A percentile compares a stretch with the other conserved stretches of the same genome.
Conservation (phyloP, 2,888 invertebrate genomes). For the Trachelus iudaicus region DNA sequence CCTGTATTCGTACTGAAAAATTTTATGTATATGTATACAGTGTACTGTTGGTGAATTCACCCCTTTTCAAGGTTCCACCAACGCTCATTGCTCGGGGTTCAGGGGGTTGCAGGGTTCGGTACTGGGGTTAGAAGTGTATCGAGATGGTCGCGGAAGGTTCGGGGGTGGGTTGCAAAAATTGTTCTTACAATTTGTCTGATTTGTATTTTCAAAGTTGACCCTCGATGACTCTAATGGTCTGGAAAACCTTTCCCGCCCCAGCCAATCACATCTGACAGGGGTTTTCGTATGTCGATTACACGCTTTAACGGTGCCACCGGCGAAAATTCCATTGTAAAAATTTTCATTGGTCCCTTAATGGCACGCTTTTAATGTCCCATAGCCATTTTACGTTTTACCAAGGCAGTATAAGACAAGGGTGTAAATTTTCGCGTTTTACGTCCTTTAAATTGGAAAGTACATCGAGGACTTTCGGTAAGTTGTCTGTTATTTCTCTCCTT, state of each 20-base stretch:
- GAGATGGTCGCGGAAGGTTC: too few relatives aligned
- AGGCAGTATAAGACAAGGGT: background rate
- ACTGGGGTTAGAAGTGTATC: too few relatives aligned
- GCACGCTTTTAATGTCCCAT: background rate
- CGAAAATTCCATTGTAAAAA: background rate
- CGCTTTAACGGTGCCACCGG: background rate
- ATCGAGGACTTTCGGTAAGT: background rate
- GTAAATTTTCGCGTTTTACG: background rate
- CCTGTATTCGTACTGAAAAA: conserved; percentile 3
- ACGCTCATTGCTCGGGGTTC: conserved; percentile 39
- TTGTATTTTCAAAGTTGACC: conserved; percentile 32
- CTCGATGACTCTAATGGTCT: background rate
- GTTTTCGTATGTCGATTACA: background rate
- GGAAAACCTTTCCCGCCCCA: too few relatives aligned
- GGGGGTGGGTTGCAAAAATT: conserved; percentile 36
- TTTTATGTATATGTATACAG: too few relatives aligned
- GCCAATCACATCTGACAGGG: background rate
- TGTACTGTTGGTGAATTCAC: background rate
- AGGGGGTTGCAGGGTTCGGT: background rate
- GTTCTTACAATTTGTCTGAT: conserved; percentile 52
- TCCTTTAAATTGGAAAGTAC: background rate
- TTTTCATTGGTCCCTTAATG: background rate
- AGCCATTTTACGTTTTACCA: background rate
- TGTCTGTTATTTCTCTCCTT: background rate
- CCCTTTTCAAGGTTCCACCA: conserved; percentile 42